These are phyloP conservation scores for Tetragonula clypearis DNA, from an alignment of 1,140 invertebrate species.

Conservation along the genomic window DNA sequence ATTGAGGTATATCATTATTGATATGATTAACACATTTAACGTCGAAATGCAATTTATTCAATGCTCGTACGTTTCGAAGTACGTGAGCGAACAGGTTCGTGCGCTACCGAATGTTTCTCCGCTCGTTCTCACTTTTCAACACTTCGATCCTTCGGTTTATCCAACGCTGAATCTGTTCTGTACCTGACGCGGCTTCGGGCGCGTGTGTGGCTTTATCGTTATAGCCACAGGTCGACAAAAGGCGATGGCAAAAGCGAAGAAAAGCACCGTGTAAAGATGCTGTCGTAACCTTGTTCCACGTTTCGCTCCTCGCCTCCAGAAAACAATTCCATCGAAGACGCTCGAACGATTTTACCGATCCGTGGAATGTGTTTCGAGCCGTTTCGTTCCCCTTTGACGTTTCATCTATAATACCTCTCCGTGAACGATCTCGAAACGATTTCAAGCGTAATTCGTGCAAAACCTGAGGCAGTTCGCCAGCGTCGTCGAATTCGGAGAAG, in stretches of 20 bases:
- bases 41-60: not conserved
- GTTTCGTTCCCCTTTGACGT: not conserved
- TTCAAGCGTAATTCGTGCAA: not conserved
- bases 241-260: slow-evolving; percentile 19
- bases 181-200: slow-evolving; percentile 22
- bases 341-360: not conserved
- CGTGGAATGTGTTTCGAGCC: too few relatives aligned
- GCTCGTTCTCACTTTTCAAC: slow-evolving; percentile 36
- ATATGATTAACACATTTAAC: too few relatives aligned
- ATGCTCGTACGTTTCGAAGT: not conserved
- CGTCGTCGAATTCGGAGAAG: slow-evolving; percentile 13
- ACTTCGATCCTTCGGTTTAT: slow-evolving; percentile 31
- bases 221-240: slow-evolving; percentile 13
- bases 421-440: not conserved
- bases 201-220: slow-evolving; percentile 56
- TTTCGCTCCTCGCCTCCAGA: not conserved
- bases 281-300: slow-evolving; percentile 24
- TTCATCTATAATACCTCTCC: not conserved
- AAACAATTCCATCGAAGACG: not conserved
- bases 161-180: slow-evolving; percentile 27
- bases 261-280: slow-evolving; percentile 28
- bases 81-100: slow-evolving; percentile 3
- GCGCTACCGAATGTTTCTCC: slow-evolving; percentile 25
- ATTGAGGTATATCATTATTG: too few relatives aligned
- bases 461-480: not conserved